A percentile compares a stretch with the other conserved stretches of the same genome.
Evolutionary conservation across 2,113 vertebrate species (phyloP).

Genomic region (Psittacula cyanocephala): DNA sequence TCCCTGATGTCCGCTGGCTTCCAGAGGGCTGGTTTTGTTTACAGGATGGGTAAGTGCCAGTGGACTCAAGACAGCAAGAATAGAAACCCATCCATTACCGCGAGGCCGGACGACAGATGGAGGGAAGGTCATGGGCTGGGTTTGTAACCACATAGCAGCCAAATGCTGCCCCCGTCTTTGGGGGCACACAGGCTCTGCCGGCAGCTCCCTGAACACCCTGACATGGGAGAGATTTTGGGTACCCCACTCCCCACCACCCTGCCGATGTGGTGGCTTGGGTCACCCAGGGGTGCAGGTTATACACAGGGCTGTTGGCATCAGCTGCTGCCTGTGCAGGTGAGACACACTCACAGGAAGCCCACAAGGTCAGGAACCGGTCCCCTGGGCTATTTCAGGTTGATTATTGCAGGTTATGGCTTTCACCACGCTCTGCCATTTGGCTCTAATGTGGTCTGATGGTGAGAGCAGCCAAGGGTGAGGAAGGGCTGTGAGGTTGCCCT

Average conservation of each 20-base stretch:
- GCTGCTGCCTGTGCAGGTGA: neutral
- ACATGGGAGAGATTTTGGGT: neutral
- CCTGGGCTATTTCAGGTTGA: conserved; percentile 28
- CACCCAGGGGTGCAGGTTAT: neutral
- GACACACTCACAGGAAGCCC: neutral
- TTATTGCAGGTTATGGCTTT: conserved; percentile 38
- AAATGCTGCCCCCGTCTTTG: neutral
- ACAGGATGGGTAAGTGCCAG: conserved; percentile 63
- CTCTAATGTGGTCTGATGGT: neutral
- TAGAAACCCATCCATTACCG: conserved; percentile 71
- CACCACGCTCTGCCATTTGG: neutral
- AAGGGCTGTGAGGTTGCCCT: neutral
- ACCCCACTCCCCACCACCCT: neutral
- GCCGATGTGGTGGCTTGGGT: rapidly evolving
- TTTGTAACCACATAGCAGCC: neutral
- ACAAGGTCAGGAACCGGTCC: neutral
- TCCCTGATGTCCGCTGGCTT: conserved; percentile 70
- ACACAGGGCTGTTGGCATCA: rapidly evolving
- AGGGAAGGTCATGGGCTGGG: conserved; percentile 49
- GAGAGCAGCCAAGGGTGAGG: conserved; percentile 38
- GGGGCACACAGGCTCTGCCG: neutral
- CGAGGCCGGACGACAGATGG: conserved; percentile 47
- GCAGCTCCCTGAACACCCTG: neutral
- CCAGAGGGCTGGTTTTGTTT: conserved; percentile 73
- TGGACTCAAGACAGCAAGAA: conserved; percentile 68